These are phyloP conservation scores for Stegodyphus dumicola DNA, from an alignment of 1,140 invertebrate genomes.

Conservation along the genomic window DNA sequence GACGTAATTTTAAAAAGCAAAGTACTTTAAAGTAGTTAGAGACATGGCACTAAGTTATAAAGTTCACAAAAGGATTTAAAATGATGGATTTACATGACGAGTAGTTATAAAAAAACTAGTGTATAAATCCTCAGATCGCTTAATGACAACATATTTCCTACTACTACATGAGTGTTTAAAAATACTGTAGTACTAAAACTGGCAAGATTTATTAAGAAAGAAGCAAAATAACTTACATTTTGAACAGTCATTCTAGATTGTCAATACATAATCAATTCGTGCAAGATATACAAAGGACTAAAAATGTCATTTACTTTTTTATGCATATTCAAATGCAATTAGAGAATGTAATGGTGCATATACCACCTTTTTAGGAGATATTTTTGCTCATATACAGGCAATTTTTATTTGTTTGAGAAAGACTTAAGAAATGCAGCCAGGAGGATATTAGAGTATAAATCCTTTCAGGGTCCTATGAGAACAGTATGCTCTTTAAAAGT, in stretches of 20 bases:
- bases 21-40: slow-evolving; percentile 33
- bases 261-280: slow-evolving; percentile 49
- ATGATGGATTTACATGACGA: slow-evolving; percentile 24
- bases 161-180: slow-evolving; percentile 45
- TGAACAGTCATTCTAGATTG: slow-evolving; percentile 49
- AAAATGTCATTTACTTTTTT: not conserved
- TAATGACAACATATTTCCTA: slow-evolving; percentile 34
- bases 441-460: too few species aligned
- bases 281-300: slow-evolving; percentile 28
- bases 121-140: slow-evolving; percentile 37
- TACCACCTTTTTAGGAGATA: too few species aligned
- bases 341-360: too few species aligned
- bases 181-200: slow-evolving; percentile 52
- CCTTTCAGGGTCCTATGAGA: too few species aligned
- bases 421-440: too few species aligned
- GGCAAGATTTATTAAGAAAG: slow-evolving; percentile 48
- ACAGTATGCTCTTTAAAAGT: too few species aligned
- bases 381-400: too few species aligned
- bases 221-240: slow-evolving; percentile 49
- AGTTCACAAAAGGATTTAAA: not conserved
- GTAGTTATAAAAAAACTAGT: slow-evolving; percentile 37
- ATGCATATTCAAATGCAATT: not conserved
- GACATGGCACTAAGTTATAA: not conserved
- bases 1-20: slow-evolving; percentile 43
- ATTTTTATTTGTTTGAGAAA: too few species aligned